These are phyloP conservation scores for Scatophagus argus DNA, from an alignment of 2,113 vertebrate genomes.

Conservation along the genomic window DNA sequence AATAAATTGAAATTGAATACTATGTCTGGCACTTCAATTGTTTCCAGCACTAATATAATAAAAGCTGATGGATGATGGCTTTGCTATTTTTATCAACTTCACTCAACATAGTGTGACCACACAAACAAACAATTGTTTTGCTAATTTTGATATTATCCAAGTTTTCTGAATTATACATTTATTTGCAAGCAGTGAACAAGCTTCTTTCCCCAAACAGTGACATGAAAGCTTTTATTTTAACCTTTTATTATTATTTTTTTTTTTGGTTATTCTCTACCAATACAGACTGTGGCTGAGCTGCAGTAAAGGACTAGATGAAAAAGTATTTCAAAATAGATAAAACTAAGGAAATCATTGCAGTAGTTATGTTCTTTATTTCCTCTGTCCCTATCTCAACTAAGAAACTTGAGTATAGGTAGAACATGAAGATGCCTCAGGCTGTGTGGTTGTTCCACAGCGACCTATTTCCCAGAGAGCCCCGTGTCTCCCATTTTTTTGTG, in stretches of 20 bases:
- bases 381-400: slow-evolving; percentile 8
- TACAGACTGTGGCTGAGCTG: background rate
- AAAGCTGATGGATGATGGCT: background rate
- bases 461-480: slow-evolving; percentile 65
- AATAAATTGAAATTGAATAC: too few relatives aligned
- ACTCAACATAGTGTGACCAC: background rate
- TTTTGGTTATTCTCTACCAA: background rate
- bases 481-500: slow-evolving; percentile 43
- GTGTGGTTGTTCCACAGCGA: slow-evolving; percentile 45
- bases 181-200: background rate
- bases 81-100: background rate
- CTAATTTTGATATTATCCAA: background rate
- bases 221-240: background rate
- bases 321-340: background rate
- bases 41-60: background rate
- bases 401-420: slow-evolving; percentile 44
- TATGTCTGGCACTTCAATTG: too few relatives aligned
- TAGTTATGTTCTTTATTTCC: background rate
- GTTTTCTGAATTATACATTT: background rate
- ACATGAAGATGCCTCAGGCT: slow-evolving; percentile 39
- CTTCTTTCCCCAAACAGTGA: background rate
- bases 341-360: background rate
- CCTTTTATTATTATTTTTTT: too few relatives aligned
- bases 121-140: background rate
- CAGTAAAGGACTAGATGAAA: background rate